phyloP scores from a whole-genome alignment of 2,888 invertebrate species.

The Cryptocephalus moraei region DNA sequence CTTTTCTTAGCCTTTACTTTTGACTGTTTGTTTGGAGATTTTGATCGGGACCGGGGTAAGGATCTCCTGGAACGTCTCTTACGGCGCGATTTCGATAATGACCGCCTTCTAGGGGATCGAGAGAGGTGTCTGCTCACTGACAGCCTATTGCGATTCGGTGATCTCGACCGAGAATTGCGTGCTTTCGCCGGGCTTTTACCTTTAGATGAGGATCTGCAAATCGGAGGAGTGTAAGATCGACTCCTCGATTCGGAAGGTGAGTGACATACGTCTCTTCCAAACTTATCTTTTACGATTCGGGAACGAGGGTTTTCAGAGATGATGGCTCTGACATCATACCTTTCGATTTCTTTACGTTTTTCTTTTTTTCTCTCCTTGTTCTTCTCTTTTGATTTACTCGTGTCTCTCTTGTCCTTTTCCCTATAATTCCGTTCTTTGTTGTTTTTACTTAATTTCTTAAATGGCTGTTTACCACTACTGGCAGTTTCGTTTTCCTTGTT shows the following conservation, averaged over 20 bases:
- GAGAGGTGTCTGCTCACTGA: constrained; percentile 21
- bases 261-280: constrained; percentile 57
- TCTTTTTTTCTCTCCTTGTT: constrained; percentile 41
- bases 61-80: constrained; percentile 19
- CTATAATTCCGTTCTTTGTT: constrained; percentile 71
- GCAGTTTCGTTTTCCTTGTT: constrained; percentile 41
- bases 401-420: constrained; percentile 32
- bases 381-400: constrained; percentile 25
- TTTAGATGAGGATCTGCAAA: constrained; percentile 23
- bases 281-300: constrained; percentile 52
- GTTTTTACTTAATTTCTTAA: constrained; percentile 72
- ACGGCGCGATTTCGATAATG: constrained; percentile 19
- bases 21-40: constrained; percentile 15
- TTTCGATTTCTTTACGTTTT: constrained; percentile 67
- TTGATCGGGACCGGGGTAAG: constrained; percentile 24
- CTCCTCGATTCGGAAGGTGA: constrained; percentile 21
- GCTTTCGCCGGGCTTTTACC: constrained; percentile 18
- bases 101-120: constrained; percentile 17
- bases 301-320: constrained; percentile 56
- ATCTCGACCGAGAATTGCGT: constrained; percentile 4
- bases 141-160: constrained; percentile 19
- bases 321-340: constrained; percentile 74
- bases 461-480: constrained; percentile 43
- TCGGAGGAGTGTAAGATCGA: constrained; percentile 24
- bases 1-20: constrained; percentile 25